phyloP scores from a whole-genome alignment of 2,888 invertebrate genomes.

The Trachelus stipa region DNA sequence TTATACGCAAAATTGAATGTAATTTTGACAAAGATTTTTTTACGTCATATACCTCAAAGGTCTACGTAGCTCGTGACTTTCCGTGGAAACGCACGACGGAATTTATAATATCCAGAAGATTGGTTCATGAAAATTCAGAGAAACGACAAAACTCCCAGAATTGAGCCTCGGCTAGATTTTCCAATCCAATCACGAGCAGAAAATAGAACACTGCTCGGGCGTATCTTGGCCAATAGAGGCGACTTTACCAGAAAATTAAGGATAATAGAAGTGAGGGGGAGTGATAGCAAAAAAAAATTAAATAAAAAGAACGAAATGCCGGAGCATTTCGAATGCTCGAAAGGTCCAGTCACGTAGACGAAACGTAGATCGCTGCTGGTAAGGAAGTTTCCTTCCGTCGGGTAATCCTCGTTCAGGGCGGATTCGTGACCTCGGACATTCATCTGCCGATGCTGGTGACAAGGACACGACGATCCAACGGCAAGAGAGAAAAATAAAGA shows the following conservation, averaged over 20 bases:
- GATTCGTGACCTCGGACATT: not conserved
- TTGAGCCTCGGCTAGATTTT: not conserved
- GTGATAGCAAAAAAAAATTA: slow-evolving; percentile 9
- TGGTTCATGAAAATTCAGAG: not conserved
- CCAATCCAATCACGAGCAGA: not conserved
- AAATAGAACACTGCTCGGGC: not conserved
- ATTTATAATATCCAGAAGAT: not conserved
- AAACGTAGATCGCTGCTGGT: not conserved
- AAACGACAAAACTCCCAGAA: not conserved
- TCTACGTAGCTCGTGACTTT: not conserved
- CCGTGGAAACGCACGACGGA: not conserved
- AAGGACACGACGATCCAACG: not conserved
- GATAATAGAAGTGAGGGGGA: slow-evolving; percentile 1
- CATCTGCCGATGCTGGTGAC: not conserved
- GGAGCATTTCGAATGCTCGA: not conserved
- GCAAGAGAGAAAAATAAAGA: not conserved
- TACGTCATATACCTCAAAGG: not conserved
- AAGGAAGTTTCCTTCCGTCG: not conserved
- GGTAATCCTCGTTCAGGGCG: not conserved
- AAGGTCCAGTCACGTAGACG: not conserved
- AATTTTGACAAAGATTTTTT: not conserved
- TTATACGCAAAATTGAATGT: not conserved
- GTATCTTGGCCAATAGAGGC: not conserved
- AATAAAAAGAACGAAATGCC: slow-evolving; percentile 10
- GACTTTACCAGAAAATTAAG: slow-evolving; percentile 12